A percentile compares a stretch with the other conserved stretches of the same genome.
These are phyloP conservation scores for Ptychochromis oligacanthus DNA, from an alignment of 2,113 vertebrate species.

Conservation along the genomic window DNA sequence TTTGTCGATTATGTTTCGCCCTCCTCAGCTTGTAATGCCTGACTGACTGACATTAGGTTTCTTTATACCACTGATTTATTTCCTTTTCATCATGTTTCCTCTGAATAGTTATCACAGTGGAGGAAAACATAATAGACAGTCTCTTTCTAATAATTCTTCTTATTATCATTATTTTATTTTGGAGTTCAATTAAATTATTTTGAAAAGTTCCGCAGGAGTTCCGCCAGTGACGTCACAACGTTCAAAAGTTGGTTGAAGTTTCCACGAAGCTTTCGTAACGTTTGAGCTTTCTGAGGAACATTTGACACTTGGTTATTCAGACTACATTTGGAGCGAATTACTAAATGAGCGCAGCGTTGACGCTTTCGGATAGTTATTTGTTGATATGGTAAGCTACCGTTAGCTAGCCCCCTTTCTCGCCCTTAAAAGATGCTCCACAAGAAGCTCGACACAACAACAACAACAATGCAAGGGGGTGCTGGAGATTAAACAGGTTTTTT, in stretches of 20 bases:
- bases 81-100: too few species aligned
- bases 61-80: too few species aligned
- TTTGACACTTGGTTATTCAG: accelerated
- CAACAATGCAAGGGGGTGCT: background rate
- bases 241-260: constrained; percentile 16
- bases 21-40: too few species aligned
- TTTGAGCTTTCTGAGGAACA: background rate
- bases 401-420: background rate
- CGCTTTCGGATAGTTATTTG: background rate
- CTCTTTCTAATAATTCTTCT: too few species aligned
- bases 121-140: too few species aligned
- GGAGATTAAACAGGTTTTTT: background rate
- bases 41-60: too few species aligned
- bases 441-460: background rate
- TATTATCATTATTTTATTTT: background rate
- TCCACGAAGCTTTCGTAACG: background rate
- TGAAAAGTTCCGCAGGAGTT: background rate
- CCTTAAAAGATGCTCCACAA: background rate
- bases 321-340: too few species aligned
- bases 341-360: background rate
- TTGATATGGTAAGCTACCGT: background rate
- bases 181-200: background rate
- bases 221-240: constrained; percentile 1
- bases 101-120: too few species aligned
- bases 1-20: too few species aligned